These are phyloP conservation scores for Selenia dentaria DNA, from an alignment of 2,888 invertebrate species.

Conservation along the genomic window DNA sequence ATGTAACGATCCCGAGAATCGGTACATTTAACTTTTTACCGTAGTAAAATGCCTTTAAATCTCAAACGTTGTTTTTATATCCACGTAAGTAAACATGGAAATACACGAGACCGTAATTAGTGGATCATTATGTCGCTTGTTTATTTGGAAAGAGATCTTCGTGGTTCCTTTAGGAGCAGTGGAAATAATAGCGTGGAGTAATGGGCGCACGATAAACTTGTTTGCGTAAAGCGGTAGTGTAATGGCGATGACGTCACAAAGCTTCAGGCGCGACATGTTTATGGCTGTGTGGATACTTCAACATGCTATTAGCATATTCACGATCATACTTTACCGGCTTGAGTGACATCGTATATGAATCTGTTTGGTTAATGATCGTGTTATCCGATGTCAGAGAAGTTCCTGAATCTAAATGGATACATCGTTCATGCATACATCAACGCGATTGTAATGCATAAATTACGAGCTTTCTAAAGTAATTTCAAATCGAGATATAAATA, in stretches of 20 bases:
- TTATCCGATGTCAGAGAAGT: no score
- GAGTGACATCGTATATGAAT: no score
- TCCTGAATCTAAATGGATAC: no score
- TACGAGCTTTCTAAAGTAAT: no score
- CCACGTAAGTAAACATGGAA: slow-evolving; percentile 21
- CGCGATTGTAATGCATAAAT: no score
- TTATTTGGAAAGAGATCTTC: slow-evolving; percentile 9
- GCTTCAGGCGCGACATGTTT: not conserved
- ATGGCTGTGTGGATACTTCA: not conserved
- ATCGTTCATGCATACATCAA: no score
- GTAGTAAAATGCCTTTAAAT: slow-evolving; percentile 22
- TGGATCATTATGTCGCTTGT: slow-evolving; percentile 24
- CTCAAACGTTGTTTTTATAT: no score
- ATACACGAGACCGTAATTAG: slow-evolving; percentile 25
- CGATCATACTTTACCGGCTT: no score
- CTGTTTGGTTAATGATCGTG: no score
- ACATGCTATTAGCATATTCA: not conserved
- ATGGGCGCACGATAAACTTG: slow-evolving; percentile 8
- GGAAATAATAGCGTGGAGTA: slow-evolving; percentile 2
- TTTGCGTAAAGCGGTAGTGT: slow-evolving; percentile 12
- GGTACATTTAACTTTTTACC: slow-evolving; percentile 14
- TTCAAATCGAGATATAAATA: no score
- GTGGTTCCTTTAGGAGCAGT: not conserved
- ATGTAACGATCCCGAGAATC: no score
- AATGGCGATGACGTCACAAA: slow-evolving; percentile 15